Conservation (phyloP, 2,113 vertebrate species). For the Tachycineta bicolor region DNA sequence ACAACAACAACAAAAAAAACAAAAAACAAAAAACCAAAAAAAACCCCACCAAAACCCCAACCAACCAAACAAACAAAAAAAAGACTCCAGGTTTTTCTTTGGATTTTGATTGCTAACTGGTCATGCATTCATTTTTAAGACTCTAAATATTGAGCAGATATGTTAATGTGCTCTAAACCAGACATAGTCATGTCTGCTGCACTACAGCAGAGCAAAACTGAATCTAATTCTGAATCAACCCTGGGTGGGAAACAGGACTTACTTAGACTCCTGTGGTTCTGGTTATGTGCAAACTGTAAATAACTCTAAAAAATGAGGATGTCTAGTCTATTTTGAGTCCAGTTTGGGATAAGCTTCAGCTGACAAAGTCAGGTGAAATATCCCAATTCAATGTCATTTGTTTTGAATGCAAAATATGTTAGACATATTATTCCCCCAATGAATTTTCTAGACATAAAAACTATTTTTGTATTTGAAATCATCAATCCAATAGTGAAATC, state of each 20-base stretch:
- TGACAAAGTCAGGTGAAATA: neutral
- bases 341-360: neutral
- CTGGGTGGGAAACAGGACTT: neutral
- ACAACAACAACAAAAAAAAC: too few species aligned
- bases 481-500: neutral
- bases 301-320: neutral
- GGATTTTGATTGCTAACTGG: neutral
- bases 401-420: neutral
- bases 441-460: neutral
- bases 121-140: neutral
- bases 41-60: too few species aligned
- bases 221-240: neutral
- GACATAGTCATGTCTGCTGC: neutral
- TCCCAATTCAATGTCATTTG: neutral
- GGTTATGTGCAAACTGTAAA: neutral
- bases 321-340: neutral
- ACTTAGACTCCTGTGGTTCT: accelerated
- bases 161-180: neutral
- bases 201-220: neutral
- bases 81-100: neutral
- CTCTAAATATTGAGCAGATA: neutral
- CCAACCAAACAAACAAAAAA: too few species aligned
- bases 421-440: neutral
- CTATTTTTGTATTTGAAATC: neutral
- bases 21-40: too few species aligned